Evolutionary conservation across 2,113 vertebrate genomes (phyloP).

Genomic region (Bos indicus): DNA sequence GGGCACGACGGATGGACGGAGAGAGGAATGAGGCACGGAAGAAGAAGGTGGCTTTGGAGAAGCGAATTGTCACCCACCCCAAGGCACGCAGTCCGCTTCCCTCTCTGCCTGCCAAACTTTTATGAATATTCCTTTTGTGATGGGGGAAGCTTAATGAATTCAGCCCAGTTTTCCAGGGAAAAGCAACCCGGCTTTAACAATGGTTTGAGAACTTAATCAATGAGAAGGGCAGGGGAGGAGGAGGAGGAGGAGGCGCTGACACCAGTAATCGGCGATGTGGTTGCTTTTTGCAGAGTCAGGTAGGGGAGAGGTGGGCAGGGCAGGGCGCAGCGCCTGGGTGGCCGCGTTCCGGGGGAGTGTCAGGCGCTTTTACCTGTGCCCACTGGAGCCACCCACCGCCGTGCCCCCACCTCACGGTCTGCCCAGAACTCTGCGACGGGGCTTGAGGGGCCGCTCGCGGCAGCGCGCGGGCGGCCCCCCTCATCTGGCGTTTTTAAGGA

Average conservation of each 20-base stretch:
- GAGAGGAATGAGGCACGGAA: constrained; percentile 41
- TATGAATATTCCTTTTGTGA: constrained; percentile 71
- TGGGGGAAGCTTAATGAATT: constrained; percentile 46
- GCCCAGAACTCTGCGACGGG: background rate
- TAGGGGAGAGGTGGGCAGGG: constrained; percentile 51
- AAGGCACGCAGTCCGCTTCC: constrained; percentile 33
- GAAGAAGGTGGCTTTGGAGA: constrained; percentile 52
- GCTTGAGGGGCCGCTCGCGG: constrained; percentile 30
- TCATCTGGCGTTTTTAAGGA: constrained; percentile 66
- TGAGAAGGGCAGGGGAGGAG: constrained; percentile 15
- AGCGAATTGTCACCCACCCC: constrained; percentile 57
- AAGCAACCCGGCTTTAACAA: constrained; percentile 13
- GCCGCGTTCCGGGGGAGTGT: background rate
- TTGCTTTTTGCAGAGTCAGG: constrained; percentile 46
- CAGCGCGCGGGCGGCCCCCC: constrained; percentile 29
- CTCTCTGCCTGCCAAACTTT: constrained; percentile 71
- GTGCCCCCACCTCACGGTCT: background rate
- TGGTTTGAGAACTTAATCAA: constrained; percentile 54
- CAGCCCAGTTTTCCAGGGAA: constrained; percentile 40
- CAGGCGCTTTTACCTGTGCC: constrained; percentile 61
- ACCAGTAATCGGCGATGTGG: constrained; percentile 21
- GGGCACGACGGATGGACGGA: constrained; percentile 46
- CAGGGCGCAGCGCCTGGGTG: background rate
- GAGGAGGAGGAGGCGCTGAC: background rate
- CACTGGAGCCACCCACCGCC: background rate